Base-by-base conservation (phyloP, 2,888 invertebrate species). In the Drosophila ustulata region DNA sequence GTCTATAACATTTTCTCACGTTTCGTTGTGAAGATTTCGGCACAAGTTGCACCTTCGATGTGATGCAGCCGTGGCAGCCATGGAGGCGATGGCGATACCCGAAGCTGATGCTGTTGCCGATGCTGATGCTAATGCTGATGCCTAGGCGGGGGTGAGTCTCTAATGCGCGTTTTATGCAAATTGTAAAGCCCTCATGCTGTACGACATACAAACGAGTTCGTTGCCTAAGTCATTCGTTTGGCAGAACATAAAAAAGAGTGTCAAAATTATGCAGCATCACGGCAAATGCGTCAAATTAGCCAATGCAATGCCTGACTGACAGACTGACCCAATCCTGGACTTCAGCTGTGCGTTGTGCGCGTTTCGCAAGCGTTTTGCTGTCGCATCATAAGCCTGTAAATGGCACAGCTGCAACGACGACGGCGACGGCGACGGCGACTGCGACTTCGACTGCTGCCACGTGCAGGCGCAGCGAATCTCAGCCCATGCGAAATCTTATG, bases 161-260 rank as follows among this genome's bases (percentile, higher is more conserved):
- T 84, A 89, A 86, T 86, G 85, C 84, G 74, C 89, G 75, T 89
- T 86, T 89, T 89, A 86, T 86, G 85, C 85, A 89, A 88, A 85
- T 88, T 88, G 71, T 56, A 59, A 34, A 66, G 46, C 59, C 41
- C 26, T 41, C 41, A 23, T 53, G 43, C 58, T 30, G 2, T 41
- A 41, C 39, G 39, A 18, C 37, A n/a, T 6, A 37, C 23, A 73
- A 78, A 57, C 82, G 71, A 78, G 87, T 87, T 87, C 72, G 87
- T 84, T 80, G 80, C 73, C 56, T 50, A 80, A 84, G 82, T 80
- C 73, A 65, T 84, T 78, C 43, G 70, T 69, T 76, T 74, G 28
- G n/a, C 37, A 25, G 18, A 18, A 37, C 39, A 30, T 37, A n/a
- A 39, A 52, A 45, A 11, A 23, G 5, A 55, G n/a, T 39, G 11